These are phyloP conservation scores for Entomyzon cyanotis DNA, from an alignment of 2,113 vertebrate genomes.

Conservation along the genomic window DNA sequence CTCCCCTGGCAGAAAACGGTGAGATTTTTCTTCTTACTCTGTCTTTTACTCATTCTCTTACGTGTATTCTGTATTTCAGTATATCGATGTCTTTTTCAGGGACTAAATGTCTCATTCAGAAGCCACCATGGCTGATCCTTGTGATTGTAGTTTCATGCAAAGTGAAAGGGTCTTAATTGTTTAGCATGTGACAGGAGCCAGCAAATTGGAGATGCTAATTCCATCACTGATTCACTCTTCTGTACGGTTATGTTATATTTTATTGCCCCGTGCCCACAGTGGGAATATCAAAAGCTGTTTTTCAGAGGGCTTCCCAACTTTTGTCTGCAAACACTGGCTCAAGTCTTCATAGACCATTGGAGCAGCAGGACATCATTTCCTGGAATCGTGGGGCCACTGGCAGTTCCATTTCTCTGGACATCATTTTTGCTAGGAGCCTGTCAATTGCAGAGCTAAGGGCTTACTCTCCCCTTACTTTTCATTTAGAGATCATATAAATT, in stretches of 20 bases:
- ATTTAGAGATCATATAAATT: neutral
- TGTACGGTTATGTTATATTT: neutral
- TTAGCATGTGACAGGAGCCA: neutral
- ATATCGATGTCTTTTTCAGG: neutral
- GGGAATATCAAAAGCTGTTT: neutral
- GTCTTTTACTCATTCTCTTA: neutral
- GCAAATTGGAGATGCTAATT: neutral
- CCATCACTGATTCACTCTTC: neutral
- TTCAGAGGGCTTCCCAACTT: neutral
- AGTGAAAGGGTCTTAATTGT: neutral
- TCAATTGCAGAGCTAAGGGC: neutral
- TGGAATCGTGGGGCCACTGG: neutral
- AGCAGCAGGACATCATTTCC: neutral
- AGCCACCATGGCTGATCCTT: neutral
- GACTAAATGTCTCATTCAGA: neutral
- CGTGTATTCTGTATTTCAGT: neutral
- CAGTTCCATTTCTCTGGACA: neutral
- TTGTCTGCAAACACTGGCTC: neutral
- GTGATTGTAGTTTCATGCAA: neutral
- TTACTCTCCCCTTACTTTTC: neutral
- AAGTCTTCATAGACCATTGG: neutral
- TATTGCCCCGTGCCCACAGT: neutral
- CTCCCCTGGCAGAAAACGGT: constrained; percentile 97
- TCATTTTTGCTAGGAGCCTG: neutral
- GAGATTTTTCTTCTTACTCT: constrained; percentile 29